These are phyloP conservation scores for Trilocha varians DNA, from an alignment of 2,888 invertebrate genomes.

Conservation along the genomic window DNA sequence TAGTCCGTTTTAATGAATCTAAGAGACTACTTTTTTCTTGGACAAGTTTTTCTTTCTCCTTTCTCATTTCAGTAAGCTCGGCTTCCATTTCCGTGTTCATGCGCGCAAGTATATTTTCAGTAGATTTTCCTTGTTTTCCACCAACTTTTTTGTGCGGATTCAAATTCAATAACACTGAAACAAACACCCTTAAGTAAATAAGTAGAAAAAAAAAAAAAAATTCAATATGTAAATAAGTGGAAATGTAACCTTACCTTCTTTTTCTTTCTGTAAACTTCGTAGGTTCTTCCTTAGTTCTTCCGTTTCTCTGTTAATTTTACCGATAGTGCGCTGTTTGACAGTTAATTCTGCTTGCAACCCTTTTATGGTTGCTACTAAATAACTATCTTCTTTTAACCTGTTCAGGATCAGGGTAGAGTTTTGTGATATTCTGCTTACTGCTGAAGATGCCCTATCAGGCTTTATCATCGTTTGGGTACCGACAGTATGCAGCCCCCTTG, in stretches of 20 bases:
- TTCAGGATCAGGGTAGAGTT: slow-evolving; percentile 65
- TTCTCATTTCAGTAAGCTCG: slow-evolving; percentile 50
- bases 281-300: slow-evolving; percentile 85
- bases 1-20: slow-evolving; percentile 80
- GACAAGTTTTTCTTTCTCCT: slow-evolving; percentile 60
- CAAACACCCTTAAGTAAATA: slow-evolving; percentile 2
- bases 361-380: slow-evolving; percentile 84
- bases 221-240: too few species aligned
- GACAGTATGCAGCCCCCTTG: slow-evolving; percentile 33
- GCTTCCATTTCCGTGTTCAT: slow-evolving; percentile 58
- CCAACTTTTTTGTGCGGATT: slow-evolving; percentile 51
- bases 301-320: slow-evolving; percentile 81
- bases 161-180: slow-evolving; percentile 49
- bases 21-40: slow-evolving; percentile 71
- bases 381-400: slow-evolving; percentile 80
- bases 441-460: slow-evolving; percentile 52
- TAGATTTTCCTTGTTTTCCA: slow-evolving; percentile 45
- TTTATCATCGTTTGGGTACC: slow-evolving; percentile 52
- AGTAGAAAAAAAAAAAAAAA: not conserved
- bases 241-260: slow-evolving; percentile 71
- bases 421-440: slow-evolving; percentile 69
- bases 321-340: slow-evolving; percentile 81
- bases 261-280: slow-evolving; percentile 81
- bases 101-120: slow-evolving; percentile 51
- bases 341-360: slow-evolving; percentile 83